Evolutionary conservation across 2,888 invertebrate species (phyloP), one percentile per base, ranked within the genome.

Genomic region (Adelognathus sp.): DNA sequence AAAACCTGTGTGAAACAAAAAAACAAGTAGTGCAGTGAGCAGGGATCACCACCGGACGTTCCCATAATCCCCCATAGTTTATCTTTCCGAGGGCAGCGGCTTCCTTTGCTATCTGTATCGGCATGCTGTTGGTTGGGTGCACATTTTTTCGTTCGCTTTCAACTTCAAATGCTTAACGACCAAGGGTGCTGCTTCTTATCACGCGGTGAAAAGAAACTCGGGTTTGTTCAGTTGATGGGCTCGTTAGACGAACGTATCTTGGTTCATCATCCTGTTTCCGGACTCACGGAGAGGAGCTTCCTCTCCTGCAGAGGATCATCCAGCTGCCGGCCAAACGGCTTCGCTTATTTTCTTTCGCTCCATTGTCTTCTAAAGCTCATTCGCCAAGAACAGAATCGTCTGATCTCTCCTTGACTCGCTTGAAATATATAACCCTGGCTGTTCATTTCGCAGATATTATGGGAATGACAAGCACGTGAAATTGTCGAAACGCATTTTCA

Each of bases 41-140:
- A 44, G 61, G 41, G 39, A 61, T 52, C 61, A 61, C 36, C 61
- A 27, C 14, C 16, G 39, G 36, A 71, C 52, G 61, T 71, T 52
- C 61, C 61, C 71, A 71, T 71, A 71, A 71, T 71, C 71, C 71
- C 52, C 71, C 61, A 29, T 60, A 71, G 71, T 60, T 71, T 71
- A 71, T 71, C 71, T 60, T 50, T 39, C 16, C 61, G 52, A 29
- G 61, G 61, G 50, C 71, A 71, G 71, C 14, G 0, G 24, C 58
- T 46, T 52, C 50, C 50, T 31, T 31, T 36, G 50, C 39, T 60
- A 21, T 18, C 16, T 36, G 31, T 11, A 24, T n/a, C 18, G 3
- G 46, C n/a, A 7, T 11, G 27, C n/a, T 11, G 29, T 4, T 60
- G 36, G 46, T 36, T 24, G 60, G 18, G 50, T 18, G 54, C 4